Percentiles rank a stretch among this genome's conserved stretches.
phyloP scores from a whole-genome alignment of 2,113 vertebrate genomes.

The Emydocephalus ijimae region DNA sequence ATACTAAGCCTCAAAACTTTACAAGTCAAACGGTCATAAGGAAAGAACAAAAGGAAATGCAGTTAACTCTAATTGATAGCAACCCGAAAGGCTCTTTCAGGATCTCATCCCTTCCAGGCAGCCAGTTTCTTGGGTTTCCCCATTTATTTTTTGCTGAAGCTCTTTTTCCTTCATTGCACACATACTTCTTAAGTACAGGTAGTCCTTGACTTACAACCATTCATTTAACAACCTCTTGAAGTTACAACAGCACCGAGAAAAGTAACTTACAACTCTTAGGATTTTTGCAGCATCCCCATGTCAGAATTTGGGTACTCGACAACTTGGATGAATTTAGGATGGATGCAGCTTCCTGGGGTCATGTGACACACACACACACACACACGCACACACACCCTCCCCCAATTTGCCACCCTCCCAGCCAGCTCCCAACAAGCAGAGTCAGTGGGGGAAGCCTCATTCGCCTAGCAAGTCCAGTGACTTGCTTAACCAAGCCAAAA shows the following conservation, averaged over 20 bases:
- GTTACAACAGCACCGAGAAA: neutral
- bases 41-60: neutral
- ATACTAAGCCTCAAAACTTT: neutral
- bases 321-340: neutral
- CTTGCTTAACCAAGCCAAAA: neutral
- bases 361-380: neutral
- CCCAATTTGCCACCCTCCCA: neutral
- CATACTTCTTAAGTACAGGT: neutral
- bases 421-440: neutral
- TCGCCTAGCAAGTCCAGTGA: neutral
- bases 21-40: neutral
- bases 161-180: neutral
- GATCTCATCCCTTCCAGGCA: neutral
- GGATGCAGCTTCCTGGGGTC: neutral
- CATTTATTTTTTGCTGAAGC: neutral
- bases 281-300: neutral
- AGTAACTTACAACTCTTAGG: neutral
- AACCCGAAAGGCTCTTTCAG: neutral
- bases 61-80: neutral
- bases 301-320: neutral
- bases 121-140: neutral
- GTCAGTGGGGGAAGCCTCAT: neutral
- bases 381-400: too few relatives aligned
- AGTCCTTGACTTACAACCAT: neutral
- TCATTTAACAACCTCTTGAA: neutral